phyloP scores from a whole-genome alignment of 1,140 invertebrate species.

The Ylistrum balloti region DNA sequence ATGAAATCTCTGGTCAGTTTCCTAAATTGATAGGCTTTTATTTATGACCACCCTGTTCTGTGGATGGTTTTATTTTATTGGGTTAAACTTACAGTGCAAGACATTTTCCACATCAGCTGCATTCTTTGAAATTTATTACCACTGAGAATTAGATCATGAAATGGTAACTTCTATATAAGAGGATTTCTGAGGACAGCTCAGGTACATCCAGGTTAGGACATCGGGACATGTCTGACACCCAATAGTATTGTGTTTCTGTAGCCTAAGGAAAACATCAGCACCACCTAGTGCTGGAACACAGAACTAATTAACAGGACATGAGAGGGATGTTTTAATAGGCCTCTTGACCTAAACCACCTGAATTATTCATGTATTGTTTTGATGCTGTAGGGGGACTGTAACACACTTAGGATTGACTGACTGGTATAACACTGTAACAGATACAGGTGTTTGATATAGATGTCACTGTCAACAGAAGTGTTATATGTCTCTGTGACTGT shows the following conservation, averaged over 20 bases:
- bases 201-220: no score
- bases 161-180: no score
- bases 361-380: conserved; percentile 40
- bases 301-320: neutral
- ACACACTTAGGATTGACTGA: neutral
- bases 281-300: neutral
- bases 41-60: no score
- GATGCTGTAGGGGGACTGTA: neutral
- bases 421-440: neutral
- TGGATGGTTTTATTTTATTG: no score
- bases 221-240: neutral
- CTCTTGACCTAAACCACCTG: neutral
- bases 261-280: conserved; percentile 26
- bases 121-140: no score
- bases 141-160: no score
- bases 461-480: neutral
- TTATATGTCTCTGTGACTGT: neutral
- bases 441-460: neutral
- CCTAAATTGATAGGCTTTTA: no score
- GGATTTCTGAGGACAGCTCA: no score
- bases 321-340: neutral
- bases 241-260: neutral
- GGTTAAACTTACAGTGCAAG: no score
- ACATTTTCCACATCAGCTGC: no score
- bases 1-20: neutral